Percentiles rank a stretch among this genome's conserved stretches.
These are phyloP conservation scores for Ganaspis brasiliensis DNA, from an alignment of 2,888 invertebrate genomes.

Conservation along the genomic window DNA sequence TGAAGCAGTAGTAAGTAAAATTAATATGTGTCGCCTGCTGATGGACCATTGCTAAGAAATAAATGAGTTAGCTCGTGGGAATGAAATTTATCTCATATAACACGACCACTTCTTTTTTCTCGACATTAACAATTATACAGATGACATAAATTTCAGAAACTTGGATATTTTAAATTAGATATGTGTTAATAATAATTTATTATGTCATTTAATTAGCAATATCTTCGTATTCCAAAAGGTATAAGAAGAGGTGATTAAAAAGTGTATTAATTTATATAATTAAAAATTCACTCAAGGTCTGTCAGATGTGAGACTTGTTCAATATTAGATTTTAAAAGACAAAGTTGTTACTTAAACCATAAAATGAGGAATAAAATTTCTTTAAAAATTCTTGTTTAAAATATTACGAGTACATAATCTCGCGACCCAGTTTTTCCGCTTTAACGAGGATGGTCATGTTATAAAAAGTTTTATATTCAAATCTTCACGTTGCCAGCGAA, in stretches of 20 bases:
- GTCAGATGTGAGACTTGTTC: too few relatives aligned
- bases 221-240: too few relatives aligned
- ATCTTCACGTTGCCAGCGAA: slow-evolving; percentile 16
- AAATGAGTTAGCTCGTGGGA: slow-evolving; percentile 37
- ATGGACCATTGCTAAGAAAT: slow-evolving; percentile 23
- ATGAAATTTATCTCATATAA: slow-evolving; percentile 22
- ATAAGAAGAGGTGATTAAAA: too few relatives aligned
- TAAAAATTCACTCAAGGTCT: too few relatives aligned
- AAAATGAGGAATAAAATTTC: too few relatives aligned
- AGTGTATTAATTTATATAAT: too few relatives aligned
- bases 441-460: neutral
- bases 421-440: slow-evolving; percentile 32
- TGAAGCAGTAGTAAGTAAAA: neutral
- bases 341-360: too few relatives aligned
- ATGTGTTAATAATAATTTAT: too few relatives aligned
- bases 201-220: too few relatives aligned
- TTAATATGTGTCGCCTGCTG: slow-evolving; percentile 15
- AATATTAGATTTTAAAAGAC: too few relatives aligned
- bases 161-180: neutral
- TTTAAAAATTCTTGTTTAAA: neutral
- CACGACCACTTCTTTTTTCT: slow-evolving; percentile 3
- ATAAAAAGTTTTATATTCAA: slow-evolving; percentile 34
- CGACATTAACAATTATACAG: slow-evolving; percentile 2
- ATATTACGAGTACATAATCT: neutral
- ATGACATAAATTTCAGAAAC: neutral